Conservation (phyloP, 2,888 invertebrate species). For the Pristionchus entomophagus region DNA sequence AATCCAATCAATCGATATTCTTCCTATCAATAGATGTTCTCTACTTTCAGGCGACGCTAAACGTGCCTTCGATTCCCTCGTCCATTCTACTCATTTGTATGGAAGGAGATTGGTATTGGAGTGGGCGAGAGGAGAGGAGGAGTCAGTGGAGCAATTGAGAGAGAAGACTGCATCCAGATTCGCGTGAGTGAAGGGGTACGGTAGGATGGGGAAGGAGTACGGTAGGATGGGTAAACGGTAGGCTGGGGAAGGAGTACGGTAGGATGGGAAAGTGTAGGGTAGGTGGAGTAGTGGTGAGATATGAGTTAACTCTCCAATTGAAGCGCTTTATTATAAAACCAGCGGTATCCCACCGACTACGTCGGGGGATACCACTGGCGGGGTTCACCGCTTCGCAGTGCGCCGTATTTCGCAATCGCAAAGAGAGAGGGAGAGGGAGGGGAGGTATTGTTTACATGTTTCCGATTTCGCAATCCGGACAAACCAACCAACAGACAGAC, state of each 20-base stretch:
- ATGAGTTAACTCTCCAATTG: no score
- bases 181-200: constrained; percentile 50
- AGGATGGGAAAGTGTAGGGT: background rate
- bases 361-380: no score
- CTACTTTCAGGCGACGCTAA: constrained; percentile 86
- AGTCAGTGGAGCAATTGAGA: constrained; percentile 85
- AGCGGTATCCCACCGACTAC: no score
- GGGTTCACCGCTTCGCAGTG: no score
- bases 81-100: constrained; percentile 97
- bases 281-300: no score
- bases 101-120: constrained; percentile 94
- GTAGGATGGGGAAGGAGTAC: background rate
- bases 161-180: constrained; percentile 69
- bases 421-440: no score
- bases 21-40: background rate
- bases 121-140: constrained; percentile 87
- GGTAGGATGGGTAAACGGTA: background rate
- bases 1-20: background rate
- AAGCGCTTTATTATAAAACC: no score
- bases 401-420: no score
- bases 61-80: constrained; percentile 86
- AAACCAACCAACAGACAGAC: no score
- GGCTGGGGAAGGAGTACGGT: background rate
- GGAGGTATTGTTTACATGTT: no score
- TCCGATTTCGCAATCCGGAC: no score